Percentiles rank a stretch among this genome's conserved stretches.
phyloP scores from a whole-genome alignment of 2,888 invertebrate genomes.

The Pandemis cinnamomeana region DNA sequence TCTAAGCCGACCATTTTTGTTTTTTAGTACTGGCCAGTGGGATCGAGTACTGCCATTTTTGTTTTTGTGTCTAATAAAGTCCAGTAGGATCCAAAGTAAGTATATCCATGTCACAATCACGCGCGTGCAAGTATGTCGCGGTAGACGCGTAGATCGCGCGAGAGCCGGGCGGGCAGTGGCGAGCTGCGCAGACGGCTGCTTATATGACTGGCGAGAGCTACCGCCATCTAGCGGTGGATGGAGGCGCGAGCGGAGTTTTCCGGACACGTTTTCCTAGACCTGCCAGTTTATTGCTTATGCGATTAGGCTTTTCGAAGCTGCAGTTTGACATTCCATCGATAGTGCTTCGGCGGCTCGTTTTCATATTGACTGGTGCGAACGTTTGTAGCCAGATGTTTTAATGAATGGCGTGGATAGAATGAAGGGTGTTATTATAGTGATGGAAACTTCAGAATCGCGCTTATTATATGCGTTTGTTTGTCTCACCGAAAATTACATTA shows the following conservation, averaged over 20 bases:
- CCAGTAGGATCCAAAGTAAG: slow-evolving; percentile 78
- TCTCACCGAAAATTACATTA: no score
- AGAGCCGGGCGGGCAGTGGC: slow-evolving; percentile 64
- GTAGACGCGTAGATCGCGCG: slow-evolving; percentile 54
- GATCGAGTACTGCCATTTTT: slow-evolving; percentile 73
- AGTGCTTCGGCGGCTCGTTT: neutral
- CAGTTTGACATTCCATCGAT: neutral
- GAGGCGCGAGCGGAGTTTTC: slow-evolving; percentile 51
- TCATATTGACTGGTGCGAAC: neutral
- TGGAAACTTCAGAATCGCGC: no score
- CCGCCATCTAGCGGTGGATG: slow-evolving; percentile 74
- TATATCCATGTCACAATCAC: slow-evolving; percentile 71
- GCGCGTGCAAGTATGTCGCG: slow-evolving; percentile 53
- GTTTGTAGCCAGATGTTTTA: neutral
- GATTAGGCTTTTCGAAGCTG: slow-evolving; percentile 5
- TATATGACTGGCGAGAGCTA: slow-evolving; percentile 68
- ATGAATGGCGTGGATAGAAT: no score
- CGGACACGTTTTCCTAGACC: slow-evolving; percentile 24
- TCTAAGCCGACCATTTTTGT: slow-evolving; percentile 72
- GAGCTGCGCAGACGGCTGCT: slow-evolving; percentile 60
- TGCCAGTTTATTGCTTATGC: neutral
- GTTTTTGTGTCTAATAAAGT: slow-evolving; percentile 65
- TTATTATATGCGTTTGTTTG: no score
- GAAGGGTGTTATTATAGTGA: no score
- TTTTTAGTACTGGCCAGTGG: slow-evolving; percentile 70